Percentiles rank a stretch among this genome's conserved stretches.
Evolutionary conservation across 2,797 vertebrate species (phyloP).

Genomic region (Lacerta agilis): DNA sequence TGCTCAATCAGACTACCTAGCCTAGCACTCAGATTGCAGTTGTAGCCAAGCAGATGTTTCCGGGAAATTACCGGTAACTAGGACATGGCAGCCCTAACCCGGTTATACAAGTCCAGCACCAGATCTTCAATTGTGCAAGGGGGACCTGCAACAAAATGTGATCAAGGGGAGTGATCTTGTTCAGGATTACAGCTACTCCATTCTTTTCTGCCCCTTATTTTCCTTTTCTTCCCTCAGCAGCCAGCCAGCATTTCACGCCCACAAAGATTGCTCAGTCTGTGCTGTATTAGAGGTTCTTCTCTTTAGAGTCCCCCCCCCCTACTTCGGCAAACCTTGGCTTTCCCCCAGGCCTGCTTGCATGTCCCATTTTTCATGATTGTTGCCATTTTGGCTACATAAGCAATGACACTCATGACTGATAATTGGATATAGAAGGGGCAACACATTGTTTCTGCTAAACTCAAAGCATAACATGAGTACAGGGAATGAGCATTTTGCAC

Average conservation of each 20-base stretch:
- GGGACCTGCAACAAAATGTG: too few relatives aligned
- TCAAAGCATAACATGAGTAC: neutral
- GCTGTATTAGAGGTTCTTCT: neutral
- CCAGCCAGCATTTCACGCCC: too few relatives aligned
- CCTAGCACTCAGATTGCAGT: neutral
- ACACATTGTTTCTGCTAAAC: neutral
- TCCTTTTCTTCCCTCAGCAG: neutral
- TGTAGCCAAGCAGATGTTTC: neutral
- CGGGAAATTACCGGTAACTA: neutral
- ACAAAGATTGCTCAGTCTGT: neutral
- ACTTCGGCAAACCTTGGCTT: too few relatives aligned
- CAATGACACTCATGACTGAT: too few relatives aligned
- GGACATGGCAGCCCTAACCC: neutral
- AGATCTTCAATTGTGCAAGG: neutral
- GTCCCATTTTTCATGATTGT: too few relatives aligned
- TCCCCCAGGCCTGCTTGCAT: too few relatives aligned
- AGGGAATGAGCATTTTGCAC: too few relatives aligned
- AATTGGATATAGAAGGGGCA: too few relatives aligned
- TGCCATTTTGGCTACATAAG: too few relatives aligned
- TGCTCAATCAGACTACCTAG: neutral
- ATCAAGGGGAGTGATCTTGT: neutral
- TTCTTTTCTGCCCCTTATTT: neutral
- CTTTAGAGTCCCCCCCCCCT: too few relatives aligned
- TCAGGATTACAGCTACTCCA: neutral
- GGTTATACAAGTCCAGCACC: neutral